A percentile compares a stretch with the other conserved stretches of the same genome.
Evolutionary conservation across 2,113 vertebrate species (phyloP).

Genomic region (Pycnonotus jocosus): DNA sequence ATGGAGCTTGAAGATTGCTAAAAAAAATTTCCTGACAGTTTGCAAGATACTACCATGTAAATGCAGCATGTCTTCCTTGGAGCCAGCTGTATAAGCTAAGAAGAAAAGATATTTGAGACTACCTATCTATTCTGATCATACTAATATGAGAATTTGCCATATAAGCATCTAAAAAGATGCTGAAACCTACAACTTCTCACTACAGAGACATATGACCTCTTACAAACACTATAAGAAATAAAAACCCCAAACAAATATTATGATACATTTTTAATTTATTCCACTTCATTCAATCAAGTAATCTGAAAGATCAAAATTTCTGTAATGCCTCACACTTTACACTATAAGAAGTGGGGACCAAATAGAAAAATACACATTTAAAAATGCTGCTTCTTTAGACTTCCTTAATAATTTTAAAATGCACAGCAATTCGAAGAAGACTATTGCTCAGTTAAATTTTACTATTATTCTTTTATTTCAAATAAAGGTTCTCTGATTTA

Average conservation of each 20-base stretch:
- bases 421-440: background rate
- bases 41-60: background rate
- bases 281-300: background rate
- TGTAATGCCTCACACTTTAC: background rate
- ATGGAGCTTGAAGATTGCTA: background rate
- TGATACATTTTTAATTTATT: background rate
- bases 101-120: background rate
- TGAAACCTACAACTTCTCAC: background rate
- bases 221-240: background rate
- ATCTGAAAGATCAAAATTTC: background rate
- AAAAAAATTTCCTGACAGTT: background rate
- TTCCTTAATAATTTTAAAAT: background rate
- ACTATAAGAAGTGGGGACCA: background rate
- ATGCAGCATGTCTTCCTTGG: background rate
- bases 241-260: background rate
- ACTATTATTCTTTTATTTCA: background rate
- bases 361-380: background rate
- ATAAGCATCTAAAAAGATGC: background rate
- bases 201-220: background rate
- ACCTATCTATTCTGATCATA: background rate
- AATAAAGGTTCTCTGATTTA: background rate
- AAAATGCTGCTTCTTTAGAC: background rate
- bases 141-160: background rate
- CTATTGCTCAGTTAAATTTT: background rate
- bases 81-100: background rate